Percentiles rank a stretch among this genome's conserved stretches.
Conservation (phyloP, 2,888 invertebrate species). For the Marasmarcha lunaedactyla region DNA sequence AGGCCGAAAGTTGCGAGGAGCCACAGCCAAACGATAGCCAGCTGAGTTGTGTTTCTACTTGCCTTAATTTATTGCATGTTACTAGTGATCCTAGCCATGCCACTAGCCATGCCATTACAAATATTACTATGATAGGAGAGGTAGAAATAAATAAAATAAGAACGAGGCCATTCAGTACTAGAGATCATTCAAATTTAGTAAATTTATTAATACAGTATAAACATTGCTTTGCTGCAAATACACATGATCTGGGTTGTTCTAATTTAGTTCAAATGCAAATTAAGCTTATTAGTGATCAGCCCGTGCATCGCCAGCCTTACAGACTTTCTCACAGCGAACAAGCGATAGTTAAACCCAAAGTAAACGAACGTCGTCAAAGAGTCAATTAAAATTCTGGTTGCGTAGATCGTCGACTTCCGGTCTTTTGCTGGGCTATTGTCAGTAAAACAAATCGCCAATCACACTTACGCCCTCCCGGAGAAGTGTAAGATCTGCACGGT, state of each 20-base stretch:
- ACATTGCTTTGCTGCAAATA: slow-evolving; percentile 15
- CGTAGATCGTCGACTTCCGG: too few species aligned
- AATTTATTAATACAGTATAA: slow-evolving; percentile 9
- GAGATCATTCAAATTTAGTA: slow-evolving; percentile 3
- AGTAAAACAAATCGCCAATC: too few species aligned
- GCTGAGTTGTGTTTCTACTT: slow-evolving; percentile 4
- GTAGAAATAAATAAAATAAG: slow-evolving; percentile 1
- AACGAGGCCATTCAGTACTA: slow-evolving; percentile 8
- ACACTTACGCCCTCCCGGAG: too few species aligned
- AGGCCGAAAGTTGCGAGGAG: slow-evolving; percentile 12
- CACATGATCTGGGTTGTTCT: slow-evolving; percentile 16
- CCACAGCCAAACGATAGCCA: slow-evolving; percentile 3
- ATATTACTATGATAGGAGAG: slow-evolving; percentile 4
- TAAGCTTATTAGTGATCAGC: slow-evolving; percentile 13
- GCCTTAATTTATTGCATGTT: too few species aligned
- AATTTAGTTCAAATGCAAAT: slow-evolving; percentile 17
- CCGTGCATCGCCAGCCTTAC: slow-evolving; percentile 15
- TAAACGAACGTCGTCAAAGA: too few species aligned
- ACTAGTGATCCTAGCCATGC: slow-evolving; percentile 1
- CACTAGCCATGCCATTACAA: slow-evolving; percentile 2
- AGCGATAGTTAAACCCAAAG: slow-evolving; percentile 11
- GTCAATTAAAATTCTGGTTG: too few species aligned
- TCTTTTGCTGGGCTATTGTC: too few species aligned
- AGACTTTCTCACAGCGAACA: slow-evolving; percentile 10
- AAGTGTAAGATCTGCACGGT: too few species aligned